Conservation (phyloP, 2,888 invertebrate genomes). For the Papilio protenor region DNA sequence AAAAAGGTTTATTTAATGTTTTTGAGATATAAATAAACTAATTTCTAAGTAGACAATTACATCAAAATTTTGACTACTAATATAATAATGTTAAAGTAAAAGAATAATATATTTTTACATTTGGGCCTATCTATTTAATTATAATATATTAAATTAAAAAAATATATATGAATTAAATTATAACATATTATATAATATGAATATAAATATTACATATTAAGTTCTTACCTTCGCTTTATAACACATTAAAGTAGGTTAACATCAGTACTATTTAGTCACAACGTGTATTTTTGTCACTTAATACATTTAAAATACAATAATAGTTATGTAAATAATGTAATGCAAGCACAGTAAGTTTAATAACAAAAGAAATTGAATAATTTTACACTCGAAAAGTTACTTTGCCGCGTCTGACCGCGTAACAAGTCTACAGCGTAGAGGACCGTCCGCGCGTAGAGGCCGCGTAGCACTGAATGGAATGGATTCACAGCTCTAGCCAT, state of each 20-base stretch:
- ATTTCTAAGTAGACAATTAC: no score
- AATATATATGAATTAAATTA: background rate
- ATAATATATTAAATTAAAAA: background rate
- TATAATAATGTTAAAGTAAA: no score
- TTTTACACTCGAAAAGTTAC: conserved; percentile 48
- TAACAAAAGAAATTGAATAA: conserved; percentile 16
- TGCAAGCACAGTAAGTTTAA: background rate
- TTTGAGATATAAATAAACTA: no score
- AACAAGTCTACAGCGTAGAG: conserved; percentile 69
- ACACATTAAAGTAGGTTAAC: conserved; percentile 73
- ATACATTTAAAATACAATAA: conserved; percentile 47
- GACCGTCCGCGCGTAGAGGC: conserved; percentile 55
- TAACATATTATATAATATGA: background rate
- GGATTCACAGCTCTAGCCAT: conserved; percentile 54
- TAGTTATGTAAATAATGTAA: conserved; percentile 31
- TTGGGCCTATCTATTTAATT: no score
- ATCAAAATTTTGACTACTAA: no score
- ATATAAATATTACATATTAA: conserved; percentile 45
- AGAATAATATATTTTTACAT: no score
- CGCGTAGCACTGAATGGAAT: conserved; percentile 49
- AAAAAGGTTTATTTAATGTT: no score
- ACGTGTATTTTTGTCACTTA: conserved; percentile 60
- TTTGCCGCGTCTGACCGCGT: conserved; percentile 52
- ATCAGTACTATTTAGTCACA: conserved; percentile 69
- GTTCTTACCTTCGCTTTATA: conserved; percentile 72